Conservation (phyloP, 2,888 invertebrate genomes). For the Piscicola geometra region DNA sequence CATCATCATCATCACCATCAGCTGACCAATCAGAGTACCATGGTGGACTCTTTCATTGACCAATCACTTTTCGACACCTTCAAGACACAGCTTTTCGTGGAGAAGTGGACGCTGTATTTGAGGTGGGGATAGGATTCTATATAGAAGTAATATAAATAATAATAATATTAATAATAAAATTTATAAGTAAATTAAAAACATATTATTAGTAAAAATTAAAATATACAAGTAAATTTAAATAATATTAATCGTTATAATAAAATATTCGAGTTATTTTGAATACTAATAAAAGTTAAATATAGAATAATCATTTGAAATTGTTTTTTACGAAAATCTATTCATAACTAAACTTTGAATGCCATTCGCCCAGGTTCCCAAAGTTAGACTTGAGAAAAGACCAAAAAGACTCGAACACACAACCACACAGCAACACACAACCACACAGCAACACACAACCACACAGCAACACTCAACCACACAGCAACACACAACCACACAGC, state of each 20-base stretch:
- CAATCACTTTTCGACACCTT: not conserved
- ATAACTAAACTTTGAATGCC: not conserved
- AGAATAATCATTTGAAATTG: not conserved
- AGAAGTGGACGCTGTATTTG: not conserved
- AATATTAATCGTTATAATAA: too few relatives aligned
- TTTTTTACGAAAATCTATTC: not conserved
- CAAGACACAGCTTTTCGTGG: constrained; percentile 1
- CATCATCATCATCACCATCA: too few relatives aligned
- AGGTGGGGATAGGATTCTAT: not conserved
- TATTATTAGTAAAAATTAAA: too few relatives aligned
- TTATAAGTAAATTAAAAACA: too few relatives aligned
- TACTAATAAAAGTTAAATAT: not conserved
- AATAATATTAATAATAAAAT: not conserved
- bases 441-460: too few relatives aligned
- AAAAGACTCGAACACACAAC: too few relatives aligned
- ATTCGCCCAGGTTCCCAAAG: not conserved
- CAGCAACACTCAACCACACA: too few relatives aligned
- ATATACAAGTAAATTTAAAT: too few relatives aligned
- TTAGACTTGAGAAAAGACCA: not conserved
- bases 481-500: too few relatives aligned
- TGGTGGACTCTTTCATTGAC: constrained; percentile 1
- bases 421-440: too few relatives aligned
- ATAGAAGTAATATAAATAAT: constrained; percentile 16
- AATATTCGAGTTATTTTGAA: too few relatives aligned
- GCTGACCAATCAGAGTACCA: not conserved